phyloP scores from a whole-genome alignment of 2,888 invertebrate species.

The Phanerotoma sp. region DNA sequence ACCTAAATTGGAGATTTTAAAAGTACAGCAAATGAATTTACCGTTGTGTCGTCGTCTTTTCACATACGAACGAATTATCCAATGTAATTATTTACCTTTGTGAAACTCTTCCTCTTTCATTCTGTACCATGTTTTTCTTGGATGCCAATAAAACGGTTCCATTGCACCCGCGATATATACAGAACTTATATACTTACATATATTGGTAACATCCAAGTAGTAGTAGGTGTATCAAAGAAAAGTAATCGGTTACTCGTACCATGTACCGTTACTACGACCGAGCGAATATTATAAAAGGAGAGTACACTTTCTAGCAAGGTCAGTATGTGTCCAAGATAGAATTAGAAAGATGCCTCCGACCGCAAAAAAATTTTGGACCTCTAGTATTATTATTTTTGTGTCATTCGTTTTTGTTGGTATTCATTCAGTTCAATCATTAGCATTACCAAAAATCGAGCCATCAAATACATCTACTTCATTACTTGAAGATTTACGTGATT shows the following conservation, averaged over 20 bases:
- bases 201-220: background rate
- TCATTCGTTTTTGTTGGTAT: background rate
- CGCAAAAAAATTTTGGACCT: background rate
- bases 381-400: background rate
- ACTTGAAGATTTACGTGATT: no score
- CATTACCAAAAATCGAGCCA: background rate
- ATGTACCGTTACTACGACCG: conserved; percentile 1
- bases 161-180: background rate
- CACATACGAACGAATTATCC: background rate
- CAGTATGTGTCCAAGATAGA: conserved; percentile 10
- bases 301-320: conserved; percentile 3
- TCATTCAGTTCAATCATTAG: conserved; percentile 1
- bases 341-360: background rate
- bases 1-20: background rate
- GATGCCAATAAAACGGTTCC: conserved; percentile 6
- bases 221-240: conserved; percentile 7
- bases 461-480: no score
- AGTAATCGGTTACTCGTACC: conserved; percentile 4
- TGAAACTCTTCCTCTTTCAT: background rate
- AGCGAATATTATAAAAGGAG: conserved; percentile 14
- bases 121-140: background rate
- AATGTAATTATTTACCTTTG: background rate
- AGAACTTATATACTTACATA: background rate
- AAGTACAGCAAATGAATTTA: background rate
- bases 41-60: conserved; percentile 2